Conservation (phyloP, 2,888 invertebrate species). For the Tenthredo livida region DNA sequence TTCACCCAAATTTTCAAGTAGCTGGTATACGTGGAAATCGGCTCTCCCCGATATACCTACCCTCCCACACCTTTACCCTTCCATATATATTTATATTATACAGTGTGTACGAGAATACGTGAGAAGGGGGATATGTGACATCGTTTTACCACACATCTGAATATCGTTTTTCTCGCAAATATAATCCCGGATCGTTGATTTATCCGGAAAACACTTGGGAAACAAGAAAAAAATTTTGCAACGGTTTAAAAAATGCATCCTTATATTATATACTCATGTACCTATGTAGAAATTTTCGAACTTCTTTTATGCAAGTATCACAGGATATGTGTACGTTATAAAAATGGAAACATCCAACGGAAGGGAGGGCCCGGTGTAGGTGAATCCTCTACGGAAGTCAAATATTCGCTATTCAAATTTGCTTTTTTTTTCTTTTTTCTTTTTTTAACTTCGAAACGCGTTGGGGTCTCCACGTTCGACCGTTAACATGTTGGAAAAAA, state of each 20-base stretch:
- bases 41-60: neutral
- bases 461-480: neutral
- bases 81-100: conserved; percentile 32
- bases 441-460: neutral
- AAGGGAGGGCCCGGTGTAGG: neutral
- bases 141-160: neutral
- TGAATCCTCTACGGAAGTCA: neutral
- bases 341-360: neutral
- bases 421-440: too few species aligned
- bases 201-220: neutral
- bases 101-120: conserved; percentile 33
- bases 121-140: conserved; percentile 7
- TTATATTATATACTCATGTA: too few species aligned
- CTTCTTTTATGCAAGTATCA: neutral
- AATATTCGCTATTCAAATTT: conserved; percentile 42
- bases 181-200: neutral
- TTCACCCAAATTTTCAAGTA: conserved; percentile 43
- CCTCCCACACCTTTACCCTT: conserved; percentile 8
- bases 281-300: too few species aligned
- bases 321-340: neutral
- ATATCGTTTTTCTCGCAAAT: neutral
- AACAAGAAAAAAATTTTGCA: neutral
- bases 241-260: neutral
- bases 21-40: conserved; percentile 40
- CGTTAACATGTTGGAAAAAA: conserved; percentile 10